Percentiles rank a stretch among this genome's conserved stretches.
Conservation (phyloP, 2,797 vertebrate species). For the Sternarchorhynchus goeldii region DNA sequence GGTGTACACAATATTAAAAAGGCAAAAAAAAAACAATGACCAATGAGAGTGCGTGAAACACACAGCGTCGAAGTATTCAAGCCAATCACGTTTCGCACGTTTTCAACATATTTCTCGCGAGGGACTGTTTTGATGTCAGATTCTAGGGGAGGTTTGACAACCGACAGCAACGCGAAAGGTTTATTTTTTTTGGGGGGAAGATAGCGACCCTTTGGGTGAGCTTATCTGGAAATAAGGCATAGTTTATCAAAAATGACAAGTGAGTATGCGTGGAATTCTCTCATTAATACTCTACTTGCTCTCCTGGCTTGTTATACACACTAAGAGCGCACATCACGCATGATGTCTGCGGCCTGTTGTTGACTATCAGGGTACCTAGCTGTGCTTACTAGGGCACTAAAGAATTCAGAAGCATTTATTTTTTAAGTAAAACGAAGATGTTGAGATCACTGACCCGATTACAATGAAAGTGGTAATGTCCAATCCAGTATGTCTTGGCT, state of each 20-base stretch:
- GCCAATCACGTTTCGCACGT: slow-evolving; percentile 10
- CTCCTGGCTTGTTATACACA: background rate
- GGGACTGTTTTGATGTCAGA: background rate
- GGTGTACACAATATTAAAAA: no score
- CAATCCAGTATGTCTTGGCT: background rate
- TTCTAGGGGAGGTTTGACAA: slow-evolving; percentile 6
- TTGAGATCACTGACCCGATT: background rate
- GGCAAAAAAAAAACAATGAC: background rate
- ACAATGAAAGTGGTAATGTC: background rate
- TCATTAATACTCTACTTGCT: background rate
- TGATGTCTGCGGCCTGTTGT: slow-evolving; percentile 7
- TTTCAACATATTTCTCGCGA: slow-evolving; percentile 28
- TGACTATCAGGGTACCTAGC: background rate
- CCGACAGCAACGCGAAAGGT: slow-evolving; percentile 14
- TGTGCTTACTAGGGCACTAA: background rate
- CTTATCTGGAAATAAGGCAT: slow-evolving; percentile 34
- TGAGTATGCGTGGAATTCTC: slow-evolving; percentile 15
- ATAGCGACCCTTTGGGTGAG: slow-evolving; percentile 53
- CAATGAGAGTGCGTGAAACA: background rate
- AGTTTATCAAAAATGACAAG: slow-evolving; percentile 54
- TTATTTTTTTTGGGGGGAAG: background rate
- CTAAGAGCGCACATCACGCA: background rate
- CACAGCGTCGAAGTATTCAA: background rate
- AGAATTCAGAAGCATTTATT: background rate
- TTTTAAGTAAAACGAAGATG: background rate